Percentiles rank a stretch among this genome's conserved stretches.
phyloP scores from a whole-genome alignment of 2,113 vertebrate genomes.

The Campylomormyrus numenius region DNA sequence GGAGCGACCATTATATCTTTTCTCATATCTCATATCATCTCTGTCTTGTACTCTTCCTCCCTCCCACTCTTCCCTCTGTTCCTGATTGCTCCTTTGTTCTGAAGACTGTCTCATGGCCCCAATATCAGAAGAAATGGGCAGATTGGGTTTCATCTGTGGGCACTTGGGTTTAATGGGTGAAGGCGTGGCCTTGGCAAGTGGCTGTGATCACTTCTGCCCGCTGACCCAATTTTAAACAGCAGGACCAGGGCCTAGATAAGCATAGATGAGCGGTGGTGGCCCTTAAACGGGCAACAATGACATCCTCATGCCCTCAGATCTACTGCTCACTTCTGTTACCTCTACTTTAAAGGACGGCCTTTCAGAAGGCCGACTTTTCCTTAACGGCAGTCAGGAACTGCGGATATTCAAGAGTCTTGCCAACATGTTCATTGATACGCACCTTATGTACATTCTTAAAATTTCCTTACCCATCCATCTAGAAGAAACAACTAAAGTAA shows the following conservation, averaged over 20 bases:
- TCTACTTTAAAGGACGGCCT: background rate
- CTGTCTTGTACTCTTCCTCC: constrained; percentile 31
- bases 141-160: constrained; percentile 48
- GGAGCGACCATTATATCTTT: constrained; percentile 55
- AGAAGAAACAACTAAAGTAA: background rate
- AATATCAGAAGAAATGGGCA: constrained; percentile 47
- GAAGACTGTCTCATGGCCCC: constrained; percentile 36
- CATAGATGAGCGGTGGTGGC: background rate
- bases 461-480: background rate
- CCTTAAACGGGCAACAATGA: background rate
- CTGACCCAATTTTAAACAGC: background rate
- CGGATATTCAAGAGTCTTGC: background rate
- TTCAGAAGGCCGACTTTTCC: background rate
- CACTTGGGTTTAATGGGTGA: constrained; percentile 41
- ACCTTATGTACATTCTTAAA: background rate
- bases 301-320: background rate
- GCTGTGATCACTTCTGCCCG: constrained; percentile 9
- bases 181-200: constrained; percentile 27
- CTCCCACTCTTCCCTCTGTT: constrained; percentile 23
- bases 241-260: background rate
- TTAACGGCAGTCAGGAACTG: background rate
- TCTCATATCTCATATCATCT: constrained; percentile 47
- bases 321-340: background rate
- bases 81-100: constrained; percentile 36
- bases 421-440: background rate